These are phyloP conservation scores for Alcedo atthis DNA, from an alignment of 2,797 vertebrate genomes.

Conservation along the genomic window DNA sequence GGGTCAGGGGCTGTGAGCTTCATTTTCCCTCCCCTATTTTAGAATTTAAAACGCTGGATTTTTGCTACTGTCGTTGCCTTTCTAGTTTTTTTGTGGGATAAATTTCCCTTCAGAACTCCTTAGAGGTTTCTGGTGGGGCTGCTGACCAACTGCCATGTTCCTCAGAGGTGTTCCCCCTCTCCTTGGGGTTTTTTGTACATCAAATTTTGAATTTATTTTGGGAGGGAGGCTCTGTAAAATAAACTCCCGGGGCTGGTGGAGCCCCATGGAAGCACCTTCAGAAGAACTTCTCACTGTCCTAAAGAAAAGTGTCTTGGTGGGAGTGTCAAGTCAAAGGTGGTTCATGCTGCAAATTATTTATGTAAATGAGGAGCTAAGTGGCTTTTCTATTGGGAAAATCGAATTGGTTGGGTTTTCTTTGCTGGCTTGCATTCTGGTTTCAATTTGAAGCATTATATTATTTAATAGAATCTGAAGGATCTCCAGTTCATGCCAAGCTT, in stretches of 20 bases:
- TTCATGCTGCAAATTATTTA: background rate
- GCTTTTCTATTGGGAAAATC: background rate
- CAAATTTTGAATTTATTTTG: background rate
- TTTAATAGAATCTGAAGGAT: background rate
- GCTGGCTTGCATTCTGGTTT: background rate
- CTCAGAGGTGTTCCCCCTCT: background rate
- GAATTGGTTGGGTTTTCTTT: background rate
- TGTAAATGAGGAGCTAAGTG: background rate
- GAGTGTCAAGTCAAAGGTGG: background rate
- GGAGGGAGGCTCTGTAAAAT: background rate
- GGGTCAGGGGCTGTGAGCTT: background rate
- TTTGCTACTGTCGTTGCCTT: background rate
- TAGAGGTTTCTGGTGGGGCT: background rate
- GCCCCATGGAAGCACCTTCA: background rate
- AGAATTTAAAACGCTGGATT: background rate
- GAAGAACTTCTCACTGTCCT: background rate
- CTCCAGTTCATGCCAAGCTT: background rate
- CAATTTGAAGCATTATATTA: background rate
- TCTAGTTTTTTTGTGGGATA: background rate
- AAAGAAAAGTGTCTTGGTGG: background rate
- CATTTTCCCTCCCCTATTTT: background rate
- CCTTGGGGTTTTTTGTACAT: background rate
- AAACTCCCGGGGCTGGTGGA: background rate
- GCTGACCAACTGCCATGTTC: background rate
- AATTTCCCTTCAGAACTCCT: background rate